Percentiles rank a stretch among this genome's conserved stretches.
Conservation (phyloP, 2,113 vertebrate genomes). For the Rousettus leschenaultii region DNA sequence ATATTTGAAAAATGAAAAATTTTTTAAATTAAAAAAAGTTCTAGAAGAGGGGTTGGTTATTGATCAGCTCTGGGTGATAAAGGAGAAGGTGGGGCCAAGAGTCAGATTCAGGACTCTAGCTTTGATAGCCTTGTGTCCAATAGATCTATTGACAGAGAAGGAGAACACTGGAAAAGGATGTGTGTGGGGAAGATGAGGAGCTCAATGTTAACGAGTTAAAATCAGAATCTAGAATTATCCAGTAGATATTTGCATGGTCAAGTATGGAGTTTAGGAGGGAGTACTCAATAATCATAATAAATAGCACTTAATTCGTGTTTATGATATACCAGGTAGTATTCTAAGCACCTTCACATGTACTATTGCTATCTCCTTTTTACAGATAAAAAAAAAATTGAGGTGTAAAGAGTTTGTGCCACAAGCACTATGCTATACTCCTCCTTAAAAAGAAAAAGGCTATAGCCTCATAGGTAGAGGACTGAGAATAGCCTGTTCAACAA, state of each 20-base stretch:
- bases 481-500: background rate
- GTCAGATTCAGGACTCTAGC: background rate
- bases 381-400: background rate
- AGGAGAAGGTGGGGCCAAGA: background rate
- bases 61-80: background rate
- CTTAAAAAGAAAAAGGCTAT: background rate
- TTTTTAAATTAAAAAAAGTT: background rate
- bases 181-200: rapidly evolving
- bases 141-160: background rate
- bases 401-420: background rate
- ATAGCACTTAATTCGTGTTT: background rate
- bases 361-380: background rate
- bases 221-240: background rate
- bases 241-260: background rate
- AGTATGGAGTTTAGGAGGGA: background rate
- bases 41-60: background rate
- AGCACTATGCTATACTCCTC: background rate
- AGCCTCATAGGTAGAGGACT: background rate
- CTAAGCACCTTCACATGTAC: background rate
- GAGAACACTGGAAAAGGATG: background rate
- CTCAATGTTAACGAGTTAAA: background rate
- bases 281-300: background rate
- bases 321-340: background rate
- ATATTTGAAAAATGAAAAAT: too few relatives aligned
- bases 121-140: background rate